These are phyloP conservation scores for Pollenia angustigena DNA, from an alignment of 2,888 invertebrate species.

Conservation along the genomic window DNA sequence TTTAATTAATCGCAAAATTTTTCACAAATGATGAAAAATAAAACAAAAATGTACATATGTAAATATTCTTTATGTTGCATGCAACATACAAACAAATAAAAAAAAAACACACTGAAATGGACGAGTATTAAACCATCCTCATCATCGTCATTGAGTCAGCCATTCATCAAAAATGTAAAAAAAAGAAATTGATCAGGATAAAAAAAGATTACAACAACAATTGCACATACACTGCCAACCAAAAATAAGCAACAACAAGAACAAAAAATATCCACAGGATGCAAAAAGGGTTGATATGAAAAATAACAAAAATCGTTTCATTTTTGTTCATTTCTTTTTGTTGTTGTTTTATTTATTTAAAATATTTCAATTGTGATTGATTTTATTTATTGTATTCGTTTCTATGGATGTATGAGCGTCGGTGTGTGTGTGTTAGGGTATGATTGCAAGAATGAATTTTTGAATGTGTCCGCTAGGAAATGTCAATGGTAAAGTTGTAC, in stretches of 20 bases:
- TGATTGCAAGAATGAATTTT: slow-evolving; percentile 21
- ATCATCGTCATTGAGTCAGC: slow-evolving; percentile 39
- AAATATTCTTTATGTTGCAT: slow-evolving; percentile 69
- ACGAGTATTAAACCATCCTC: slow-evolving; percentile 42
- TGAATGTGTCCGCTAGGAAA: not conserved
- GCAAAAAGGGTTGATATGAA: slow-evolving; percentile 53
- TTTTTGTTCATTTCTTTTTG: slow-evolving; percentile 14
- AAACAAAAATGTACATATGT: slow-evolving; percentile 49
- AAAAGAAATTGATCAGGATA: slow-evolving; percentile 49
- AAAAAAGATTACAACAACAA: slow-evolving; percentile 33
- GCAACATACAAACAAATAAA: slow-evolving; percentile 29
- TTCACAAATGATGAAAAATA: slow-evolving; percentile 68
- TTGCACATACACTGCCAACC: slow-evolving; percentile 19
- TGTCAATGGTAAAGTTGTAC: too few relatives aligned
- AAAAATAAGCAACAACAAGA: slow-evolving; percentile 29
- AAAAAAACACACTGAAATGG: slow-evolving; percentile 4
- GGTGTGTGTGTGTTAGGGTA: slow-evolving; percentile 21
- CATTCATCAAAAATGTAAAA: slow-evolving; percentile 55
- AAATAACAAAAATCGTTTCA: slow-evolving; percentile 54
- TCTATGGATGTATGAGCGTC: not conserved
- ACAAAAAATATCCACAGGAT: slow-evolving; percentile 23
- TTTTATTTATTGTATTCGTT: slow-evolving; percentile 62
- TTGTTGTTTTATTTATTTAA: slow-evolving; percentile 62
- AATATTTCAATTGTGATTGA: slow-evolving; percentile 74
- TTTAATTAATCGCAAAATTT: slow-evolving; percentile 81